These are phyloP conservation scores for Papilio aristodemus DNA, from an alignment of 1,140 invertebrate genomes.

Conservation along the genomic window DNA sequence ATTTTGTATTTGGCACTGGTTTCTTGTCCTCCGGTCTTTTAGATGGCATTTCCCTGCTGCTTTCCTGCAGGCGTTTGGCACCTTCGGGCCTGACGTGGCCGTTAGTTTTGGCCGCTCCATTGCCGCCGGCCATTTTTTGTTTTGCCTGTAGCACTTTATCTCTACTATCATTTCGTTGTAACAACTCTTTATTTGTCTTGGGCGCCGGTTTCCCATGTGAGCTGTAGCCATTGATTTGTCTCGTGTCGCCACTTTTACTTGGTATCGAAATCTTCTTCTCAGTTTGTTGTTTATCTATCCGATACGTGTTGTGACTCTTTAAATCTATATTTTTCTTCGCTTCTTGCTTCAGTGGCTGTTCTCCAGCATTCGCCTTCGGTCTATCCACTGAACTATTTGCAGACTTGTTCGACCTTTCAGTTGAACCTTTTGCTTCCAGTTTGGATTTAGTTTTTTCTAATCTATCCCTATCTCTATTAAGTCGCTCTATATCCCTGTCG, in stretches of 20 bases:
- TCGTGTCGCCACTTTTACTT: constrained; percentile 43
- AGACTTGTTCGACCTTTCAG: constrained; percentile 53
- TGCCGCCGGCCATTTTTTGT: constrained; percentile 43
- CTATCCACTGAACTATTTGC: constrained; percentile 54
- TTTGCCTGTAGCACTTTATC: constrained; percentile 51
- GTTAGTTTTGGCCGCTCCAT: constrained; percentile 52
- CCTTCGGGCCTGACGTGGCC: constrained; percentile 44
- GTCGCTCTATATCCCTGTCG: constrained; percentile 64
- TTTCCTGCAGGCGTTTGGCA: constrained; percentile 55
- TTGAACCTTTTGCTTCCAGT: constrained; percentile 52
- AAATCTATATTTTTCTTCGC: constrained; percentile 69
- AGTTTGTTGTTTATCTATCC: constrained; percentile 73
- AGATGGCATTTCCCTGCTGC: constrained; percentile 44
- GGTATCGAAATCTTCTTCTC: constrained; percentile 51
- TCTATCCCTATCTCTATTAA: constrained; percentile 65
- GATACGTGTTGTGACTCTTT: constrained; percentile 73
- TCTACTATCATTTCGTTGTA: constrained; percentile 45
- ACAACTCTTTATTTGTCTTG: constrained; percentile 52
- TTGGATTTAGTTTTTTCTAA: constrained; percentile 68
- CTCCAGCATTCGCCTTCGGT: constrained; percentile 52
- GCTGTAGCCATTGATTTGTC: constrained; percentile 58
- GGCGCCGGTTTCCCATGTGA: constrained; percentile 60
- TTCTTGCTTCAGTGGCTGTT: constrained; percentile 47
- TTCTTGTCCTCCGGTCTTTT: constrained; percentile 59
- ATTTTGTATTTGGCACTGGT: constrained; percentile 42